These are phyloP conservation scores for Andrena flavipes DNA, from an alignment of 2,888 invertebrate species.

Conservation along the genomic window DNA sequence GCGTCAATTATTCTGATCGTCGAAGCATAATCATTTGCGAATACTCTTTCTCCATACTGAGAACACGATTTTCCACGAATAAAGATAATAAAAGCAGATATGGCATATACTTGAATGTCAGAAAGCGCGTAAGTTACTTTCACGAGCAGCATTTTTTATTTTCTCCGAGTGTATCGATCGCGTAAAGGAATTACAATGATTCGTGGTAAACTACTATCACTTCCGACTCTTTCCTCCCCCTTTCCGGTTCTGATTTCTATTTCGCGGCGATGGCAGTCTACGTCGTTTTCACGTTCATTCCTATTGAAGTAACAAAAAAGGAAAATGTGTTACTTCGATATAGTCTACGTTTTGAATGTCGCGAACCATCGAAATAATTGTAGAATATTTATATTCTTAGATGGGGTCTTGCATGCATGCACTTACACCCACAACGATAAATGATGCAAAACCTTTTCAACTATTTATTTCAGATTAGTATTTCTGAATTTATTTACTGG, in stretches of 20 bases:
- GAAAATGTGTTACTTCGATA: not conserved
- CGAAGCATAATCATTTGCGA: not conserved
- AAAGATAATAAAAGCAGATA: not conserved
- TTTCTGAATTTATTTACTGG: not conserved
- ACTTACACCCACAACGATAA: no score
- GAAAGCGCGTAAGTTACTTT: slow-evolving; percentile 30
- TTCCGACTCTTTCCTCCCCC: slow-evolving; percentile 75
- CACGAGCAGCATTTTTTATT: slow-evolving; percentile 31
- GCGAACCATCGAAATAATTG: no score
- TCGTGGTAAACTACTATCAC: slow-evolving; percentile 53
- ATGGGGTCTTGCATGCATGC: no score
- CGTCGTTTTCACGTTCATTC: slow-evolving; percentile 13
- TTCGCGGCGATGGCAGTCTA: slow-evolving; percentile 66
- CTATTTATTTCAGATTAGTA: not conserved
- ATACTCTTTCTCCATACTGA: not conserved
- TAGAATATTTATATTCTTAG: no score
- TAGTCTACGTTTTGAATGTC: no score
- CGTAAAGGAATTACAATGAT: slow-evolving; percentile 58
- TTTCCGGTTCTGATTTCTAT: slow-evolving; percentile 77
- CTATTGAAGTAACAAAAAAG: not conserved
- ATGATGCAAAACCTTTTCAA: not conserved
- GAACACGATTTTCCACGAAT: not conserved
- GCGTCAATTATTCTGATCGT: not conserved
- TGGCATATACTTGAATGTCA: not conserved
- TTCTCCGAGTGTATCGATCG: slow-evolving; percentile 23